Percentiles rank a stretch among this genome's conserved stretches.
phyloP scores from a whole-genome alignment of 2,113 vertebrate species.

The Oophaga pumilio region DNA sequence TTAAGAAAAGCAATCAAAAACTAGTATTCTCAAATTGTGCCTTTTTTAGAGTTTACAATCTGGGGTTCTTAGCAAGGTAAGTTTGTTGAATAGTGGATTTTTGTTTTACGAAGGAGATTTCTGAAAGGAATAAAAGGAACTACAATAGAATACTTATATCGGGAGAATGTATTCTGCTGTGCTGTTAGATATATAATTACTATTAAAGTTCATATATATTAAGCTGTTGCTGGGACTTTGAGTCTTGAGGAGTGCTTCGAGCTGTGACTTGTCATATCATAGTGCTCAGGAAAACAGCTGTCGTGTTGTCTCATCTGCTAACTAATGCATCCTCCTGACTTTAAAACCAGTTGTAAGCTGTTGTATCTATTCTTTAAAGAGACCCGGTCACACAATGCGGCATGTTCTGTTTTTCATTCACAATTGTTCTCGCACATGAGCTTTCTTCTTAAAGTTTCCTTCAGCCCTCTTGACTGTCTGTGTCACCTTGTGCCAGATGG shows the following conservation, averaged over 20 bases:
- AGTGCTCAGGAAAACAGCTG: constrained; percentile 74
- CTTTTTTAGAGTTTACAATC: no score
- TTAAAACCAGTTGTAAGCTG: constrained; percentile 76
- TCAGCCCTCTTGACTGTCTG: constrained; percentile 79
- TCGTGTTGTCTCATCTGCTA: constrained; percentile 69
- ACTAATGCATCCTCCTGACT: constrained; percentile 71
- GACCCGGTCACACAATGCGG: constrained; percentile 70
- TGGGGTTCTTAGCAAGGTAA: no score
- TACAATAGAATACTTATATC: no score
- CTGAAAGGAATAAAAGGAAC: no score
- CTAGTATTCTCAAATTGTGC: no score
- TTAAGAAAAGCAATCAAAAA: no score
- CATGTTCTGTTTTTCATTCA: constrained; percentile 78
- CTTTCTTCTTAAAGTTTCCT: constrained; percentile 80
- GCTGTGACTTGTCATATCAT: constrained; percentile 40
- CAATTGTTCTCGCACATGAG: constrained; percentile 78
- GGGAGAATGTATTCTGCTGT: no score
- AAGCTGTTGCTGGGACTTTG: background rate
- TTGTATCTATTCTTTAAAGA: constrained; percentile 70
- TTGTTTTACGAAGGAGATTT: no score
- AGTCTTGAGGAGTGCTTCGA: background rate
- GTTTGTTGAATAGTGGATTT: no score
- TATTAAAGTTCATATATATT: no score
- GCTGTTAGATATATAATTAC: no score
- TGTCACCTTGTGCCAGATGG: constrained; percentile 96